Evolutionary conservation across 2,113 vertebrate species (phyloP).

Genomic region (Pomatostomus ruficeps): DNA sequence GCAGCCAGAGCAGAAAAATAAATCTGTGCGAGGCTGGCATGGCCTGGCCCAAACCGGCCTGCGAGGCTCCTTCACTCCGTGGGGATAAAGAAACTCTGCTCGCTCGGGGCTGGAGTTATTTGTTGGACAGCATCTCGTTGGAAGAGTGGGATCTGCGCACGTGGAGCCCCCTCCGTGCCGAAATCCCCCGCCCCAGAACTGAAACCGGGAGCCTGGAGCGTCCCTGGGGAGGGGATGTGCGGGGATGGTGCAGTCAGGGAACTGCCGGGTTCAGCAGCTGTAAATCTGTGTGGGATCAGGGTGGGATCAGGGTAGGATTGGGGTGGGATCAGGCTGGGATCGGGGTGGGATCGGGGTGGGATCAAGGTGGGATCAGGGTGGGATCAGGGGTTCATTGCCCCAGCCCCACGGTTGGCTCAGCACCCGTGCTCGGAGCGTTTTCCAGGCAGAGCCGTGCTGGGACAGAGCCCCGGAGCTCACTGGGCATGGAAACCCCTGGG

Average conservation of each 20-base stretch:
- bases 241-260: not conserved
- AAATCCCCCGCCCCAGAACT: not conserved
- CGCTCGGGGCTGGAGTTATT: not conserved
- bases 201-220: not conserved
- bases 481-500: accelerated
- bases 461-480: accelerated
- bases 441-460: not conserved
- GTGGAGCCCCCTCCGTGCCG: not conserved
- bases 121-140: not conserved
- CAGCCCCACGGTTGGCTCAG: accelerated
- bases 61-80: not conserved
- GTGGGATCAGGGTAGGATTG: not conserved
- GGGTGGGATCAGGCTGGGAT: not conserved
- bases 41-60: not conserved
- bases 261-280: accelerated
- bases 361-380: accelerated
- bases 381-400: not conserved
- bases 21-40: not conserved
- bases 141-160: not conserved
- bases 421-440: accelerated
- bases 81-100: not conserved
- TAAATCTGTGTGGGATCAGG: accelerated
- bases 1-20: not conserved
- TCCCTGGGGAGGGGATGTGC: not conserved
- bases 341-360: accelerated